A percentile compares a stretch with the other conserved stretches of the same genome.
phyloP scores from a whole-genome alignment of 1,140 invertebrate species.

The Drosophila equinoxialis region DNA sequence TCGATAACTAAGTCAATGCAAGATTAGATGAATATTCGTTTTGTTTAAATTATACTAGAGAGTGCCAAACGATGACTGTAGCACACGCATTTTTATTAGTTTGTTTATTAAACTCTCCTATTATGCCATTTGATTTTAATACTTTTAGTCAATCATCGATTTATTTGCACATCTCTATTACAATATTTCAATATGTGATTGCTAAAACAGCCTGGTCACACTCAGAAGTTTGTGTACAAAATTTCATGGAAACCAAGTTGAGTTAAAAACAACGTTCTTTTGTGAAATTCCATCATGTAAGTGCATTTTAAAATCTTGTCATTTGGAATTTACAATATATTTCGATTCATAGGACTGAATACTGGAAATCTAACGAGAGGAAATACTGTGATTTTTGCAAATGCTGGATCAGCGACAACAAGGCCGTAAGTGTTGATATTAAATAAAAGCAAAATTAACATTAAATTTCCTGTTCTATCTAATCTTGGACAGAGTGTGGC shows the following conservation, averaged over 20 bases:
- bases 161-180: background rate
- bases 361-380: slow-evolving; percentile 97
- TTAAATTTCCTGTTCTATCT: background rate
- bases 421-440: slow-evolving; percentile 87
- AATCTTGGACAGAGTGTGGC: slow-evolving; percentile 90
- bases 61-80: too few relatives aligned
- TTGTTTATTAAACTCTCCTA: too few relatives aligned
- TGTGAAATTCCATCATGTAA: slow-evolving; percentile 39
- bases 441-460: background rate
- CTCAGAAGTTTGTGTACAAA: background rate
- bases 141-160: background rate
- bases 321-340: background rate
- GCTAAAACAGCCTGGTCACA: background rate
- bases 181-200: background rate
- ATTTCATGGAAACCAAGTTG: background rate
- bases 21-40: background rate
- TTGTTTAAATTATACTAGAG: too few relatives aligned
- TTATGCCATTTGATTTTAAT: too few relatives aligned
- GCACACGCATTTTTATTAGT: too few relatives aligned
- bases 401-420: slow-evolving; percentile 99
- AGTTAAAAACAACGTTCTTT: background rate
- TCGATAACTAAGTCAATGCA: background rate
- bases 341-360: slow-evolving; percentile 90
- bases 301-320: background rate
- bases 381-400: slow-evolving; percentile 99